Percentiles rank a stretch among this genome's conserved stretches.
phyloP scores from a whole-genome alignment of 2,888 invertebrate species.

The Thymelicus acteon region DNA sequence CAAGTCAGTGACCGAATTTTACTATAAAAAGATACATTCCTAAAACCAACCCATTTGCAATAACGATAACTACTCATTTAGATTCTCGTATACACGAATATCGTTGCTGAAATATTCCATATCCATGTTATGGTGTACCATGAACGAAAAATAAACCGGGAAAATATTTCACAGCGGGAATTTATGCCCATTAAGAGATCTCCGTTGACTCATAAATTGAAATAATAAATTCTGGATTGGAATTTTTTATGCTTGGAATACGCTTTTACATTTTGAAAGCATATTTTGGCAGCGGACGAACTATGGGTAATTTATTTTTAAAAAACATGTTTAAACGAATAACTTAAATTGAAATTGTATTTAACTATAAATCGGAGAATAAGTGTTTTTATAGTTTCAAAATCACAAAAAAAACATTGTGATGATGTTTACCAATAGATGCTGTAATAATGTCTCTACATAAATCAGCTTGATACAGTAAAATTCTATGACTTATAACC shows the following conservation, averaged over 20 bases:
- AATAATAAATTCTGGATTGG: conserved; percentile 36
- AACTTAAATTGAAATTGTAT: background rate
- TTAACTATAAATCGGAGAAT: background rate
- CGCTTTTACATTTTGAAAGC: conserved; percentile 31
- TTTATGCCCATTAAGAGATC: conserved; percentile 37
- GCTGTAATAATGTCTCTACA: no score
- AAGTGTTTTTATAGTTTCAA: background rate
- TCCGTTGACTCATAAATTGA: conserved; percentile 38
- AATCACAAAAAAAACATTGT: no score
- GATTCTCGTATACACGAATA: background rate
- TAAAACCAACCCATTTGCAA: background rate
- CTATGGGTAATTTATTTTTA: conserved; percentile 20
- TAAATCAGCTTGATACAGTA: no score
- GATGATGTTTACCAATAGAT: no score
- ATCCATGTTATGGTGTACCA: conserved; percentile 25
- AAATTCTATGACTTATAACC: no score
- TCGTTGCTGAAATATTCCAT: conserved; percentile 13
- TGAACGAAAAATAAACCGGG: conserved; percentile 30
- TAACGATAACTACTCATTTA: background rate
- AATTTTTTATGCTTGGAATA: conserved; percentile 33
- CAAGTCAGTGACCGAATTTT: no score
- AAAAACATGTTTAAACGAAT: conserved; percentile 10
- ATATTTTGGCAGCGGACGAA: conserved; percentile 31
- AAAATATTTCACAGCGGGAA: conserved; percentile 33
- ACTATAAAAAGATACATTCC: background rate